These are phyloP conservation scores for Loripinus fragilis DNA, from an alignment of 2,888 invertebrate species.

Conservation along the genomic window DNA sequence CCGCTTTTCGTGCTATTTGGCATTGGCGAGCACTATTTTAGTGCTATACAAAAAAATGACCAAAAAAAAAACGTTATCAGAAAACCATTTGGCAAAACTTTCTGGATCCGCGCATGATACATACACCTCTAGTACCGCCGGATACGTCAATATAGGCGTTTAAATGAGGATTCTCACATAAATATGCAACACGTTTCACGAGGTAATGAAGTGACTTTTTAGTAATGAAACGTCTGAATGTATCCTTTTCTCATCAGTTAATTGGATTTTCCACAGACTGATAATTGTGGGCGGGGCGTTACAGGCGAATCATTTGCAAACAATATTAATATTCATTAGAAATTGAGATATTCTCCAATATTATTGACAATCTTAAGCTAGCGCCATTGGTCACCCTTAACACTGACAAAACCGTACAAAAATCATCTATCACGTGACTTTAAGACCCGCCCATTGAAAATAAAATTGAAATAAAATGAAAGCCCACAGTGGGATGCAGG, in stretches of 20 bases:
- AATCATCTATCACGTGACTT: background rate
- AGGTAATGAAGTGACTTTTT: too few relatives aligned
- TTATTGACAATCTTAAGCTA: background rate
- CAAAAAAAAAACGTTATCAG: too few relatives aligned
- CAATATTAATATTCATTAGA: constrained; percentile 27
- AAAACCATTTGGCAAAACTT: too few relatives aligned
- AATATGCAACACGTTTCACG: too few relatives aligned
- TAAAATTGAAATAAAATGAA: constrained; percentile 15
- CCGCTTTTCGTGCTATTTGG: too few relatives aligned
- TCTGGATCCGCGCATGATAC: too few relatives aligned
- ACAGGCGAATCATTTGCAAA: constrained; percentile 38
- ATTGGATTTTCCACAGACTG: constrained; percentile 55
- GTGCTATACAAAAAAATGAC: too few relatives aligned
- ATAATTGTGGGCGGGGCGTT: constrained; percentile 41
- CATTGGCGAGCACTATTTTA: too few relatives aligned
- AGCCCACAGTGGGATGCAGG: background rate
- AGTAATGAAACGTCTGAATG: too few relatives aligned
- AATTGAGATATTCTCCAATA: background rate
- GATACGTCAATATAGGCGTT: too few relatives aligned
- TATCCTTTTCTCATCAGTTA: constrained; percentile 12
- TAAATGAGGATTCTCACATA: too few relatives aligned
- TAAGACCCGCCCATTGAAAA: background rate
- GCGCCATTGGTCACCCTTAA: background rate
- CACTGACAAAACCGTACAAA: background rate
- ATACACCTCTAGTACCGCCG: too few relatives aligned